Evolutionary conservation across 2,113 vertebrate species (phyloP), one percentile per base, ranked within the genome.

Genomic region (Bettongia penicillata): DNA sequence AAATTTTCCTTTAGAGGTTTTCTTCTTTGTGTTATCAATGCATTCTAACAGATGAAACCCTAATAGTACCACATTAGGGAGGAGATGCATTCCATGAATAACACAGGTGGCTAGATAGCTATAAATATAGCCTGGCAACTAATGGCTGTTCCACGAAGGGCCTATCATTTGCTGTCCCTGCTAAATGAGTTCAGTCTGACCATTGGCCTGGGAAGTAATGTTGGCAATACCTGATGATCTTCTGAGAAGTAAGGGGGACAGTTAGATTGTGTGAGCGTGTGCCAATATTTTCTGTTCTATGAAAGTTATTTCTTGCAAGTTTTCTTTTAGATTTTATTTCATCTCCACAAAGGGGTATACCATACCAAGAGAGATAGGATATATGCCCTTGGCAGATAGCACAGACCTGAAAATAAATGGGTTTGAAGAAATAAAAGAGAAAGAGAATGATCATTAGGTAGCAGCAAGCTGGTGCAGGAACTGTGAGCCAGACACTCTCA

Each of bases 401-500:
- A 84, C 2, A 0, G 4, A 95, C 5, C 48, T 96, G 94, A 97
- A 96, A 98, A 98, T 97, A 98, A 98, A 97, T 97, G 61, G 0
- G 1, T 96, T 94, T 97, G 94, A 98, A 91, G 95, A 98, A 97
- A 98, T 97, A 96, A 98, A 98, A 96, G 53, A 95, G 94, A 96
- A 98, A 98, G 93, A 93, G 24, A 12, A 43, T 22, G 93, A 96
- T 95, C 95, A 97, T 98, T 98, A 97, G 96, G 91, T 98, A 98
- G 96, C 51, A 96, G 94, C 92, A 98, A 97, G 96, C 97, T 98
- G 96, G 97, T 98, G 95, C 98, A 96, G 97, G 97, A 98, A 97
- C 91, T 92, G 48, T 95, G 94, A 98, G 93, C 31, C 93, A 98
- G 97, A 96, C 93, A 96, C 7, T 97, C 91, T 97, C 97, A 97